phyloP scores from a whole-genome alignment of 2,888 invertebrate genomes.

The Parnassius orleans region DNA sequence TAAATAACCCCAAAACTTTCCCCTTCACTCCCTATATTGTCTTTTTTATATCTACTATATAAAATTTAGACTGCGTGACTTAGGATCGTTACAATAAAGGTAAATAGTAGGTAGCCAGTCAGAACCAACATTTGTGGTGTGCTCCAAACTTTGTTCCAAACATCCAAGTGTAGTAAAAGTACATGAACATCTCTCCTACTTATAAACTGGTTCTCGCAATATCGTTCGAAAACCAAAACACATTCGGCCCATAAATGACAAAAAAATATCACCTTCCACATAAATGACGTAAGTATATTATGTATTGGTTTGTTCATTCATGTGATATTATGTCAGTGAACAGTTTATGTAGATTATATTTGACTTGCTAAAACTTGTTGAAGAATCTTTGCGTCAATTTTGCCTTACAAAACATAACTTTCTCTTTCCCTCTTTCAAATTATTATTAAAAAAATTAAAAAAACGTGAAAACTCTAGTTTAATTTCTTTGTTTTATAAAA shows the following conservation, averaged over 20 bases:
- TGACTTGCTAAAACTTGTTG: slow-evolving; percentile 26
- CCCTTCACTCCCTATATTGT: too few relatives aligned
- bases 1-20: too few relatives aligned
- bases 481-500: background rate
- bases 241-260: slow-evolving; percentile 3
- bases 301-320: slow-evolving; percentile 26
- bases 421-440: slow-evolving; percentile 24
- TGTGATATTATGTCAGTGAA: slow-evolving; percentile 31
- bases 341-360: slow-evolving; percentile 36
- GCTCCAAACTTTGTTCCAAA: too few relatives aligned
- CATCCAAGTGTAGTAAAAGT: background rate
- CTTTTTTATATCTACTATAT: too few relatives aligned
- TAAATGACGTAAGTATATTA: slow-evolving; percentile 16
- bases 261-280: slow-evolving; percentile 14
- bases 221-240: slow-evolving; percentile 3
- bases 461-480: background rate
- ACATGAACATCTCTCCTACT: slow-evolving; percentile 3
- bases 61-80: too few relatives aligned
- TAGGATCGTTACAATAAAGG: too few relatives aligned
- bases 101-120: too few relatives aligned
- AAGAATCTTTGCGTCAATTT: slow-evolving; percentile 30
- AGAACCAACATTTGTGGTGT: too few relatives aligned
- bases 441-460: too few relatives aligned
- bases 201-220: slow-evolving; percentile 3
- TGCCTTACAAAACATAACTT: slow-evolving; percentile 36